These are phyloP conservation scores for Papilio elwesi DNA, from an alignment of 2,888 invertebrate species.

Conservation along the genomic window DNA sequence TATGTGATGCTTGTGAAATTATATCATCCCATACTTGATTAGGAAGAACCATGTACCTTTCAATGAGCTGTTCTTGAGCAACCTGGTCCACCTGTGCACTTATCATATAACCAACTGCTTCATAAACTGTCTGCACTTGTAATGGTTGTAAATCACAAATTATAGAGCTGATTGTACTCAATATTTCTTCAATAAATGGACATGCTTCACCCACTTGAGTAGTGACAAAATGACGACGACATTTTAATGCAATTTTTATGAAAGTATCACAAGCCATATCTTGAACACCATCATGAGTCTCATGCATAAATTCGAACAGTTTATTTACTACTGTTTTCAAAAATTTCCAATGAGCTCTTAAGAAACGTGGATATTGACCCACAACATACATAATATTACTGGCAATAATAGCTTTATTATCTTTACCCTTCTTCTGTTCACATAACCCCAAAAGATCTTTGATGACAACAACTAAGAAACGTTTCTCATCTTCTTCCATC, in stretches of 20 bases:
- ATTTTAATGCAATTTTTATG: constrained; percentile 99
- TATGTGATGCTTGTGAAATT: constrained; percentile 97
- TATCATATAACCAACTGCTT: constrained; percentile 99
- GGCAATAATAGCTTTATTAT: constrained; percentile 99
- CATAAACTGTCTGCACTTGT: constrained; percentile 99
- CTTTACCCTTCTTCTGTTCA: constrained; percentile 99
- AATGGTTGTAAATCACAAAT: constrained; percentile 99
- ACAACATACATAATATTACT: constrained; percentile 99
- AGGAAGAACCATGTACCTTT: constrained; percentile 98
- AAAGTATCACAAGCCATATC: constrained; percentile 99
- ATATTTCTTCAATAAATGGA: constrained; percentile 99
- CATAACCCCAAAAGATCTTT: constrained; percentile 98
- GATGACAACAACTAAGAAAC: constrained; percentile 99
- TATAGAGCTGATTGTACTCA: constrained; percentile 97
- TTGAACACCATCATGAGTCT: constrained; percentile 99
- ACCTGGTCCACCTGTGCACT: constrained; percentile 96
- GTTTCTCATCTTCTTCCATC: constrained; percentile 99
- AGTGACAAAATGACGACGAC: constrained; percentile 98
- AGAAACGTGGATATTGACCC: constrained; percentile 99
- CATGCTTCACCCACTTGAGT: constrained; percentile 97
- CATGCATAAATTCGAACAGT: constrained; percentile 99
- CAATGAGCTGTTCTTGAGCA: constrained; percentile 96
- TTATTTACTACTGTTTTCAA: constrained; percentile 99
- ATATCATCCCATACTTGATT: constrained; percentile 99
- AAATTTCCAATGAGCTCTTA: constrained; percentile 99